These are phyloP conservation scores for Cnemophilus loriae DNA, from an alignment of 2,113 vertebrate genomes.

Conservation along the genomic window DNA sequence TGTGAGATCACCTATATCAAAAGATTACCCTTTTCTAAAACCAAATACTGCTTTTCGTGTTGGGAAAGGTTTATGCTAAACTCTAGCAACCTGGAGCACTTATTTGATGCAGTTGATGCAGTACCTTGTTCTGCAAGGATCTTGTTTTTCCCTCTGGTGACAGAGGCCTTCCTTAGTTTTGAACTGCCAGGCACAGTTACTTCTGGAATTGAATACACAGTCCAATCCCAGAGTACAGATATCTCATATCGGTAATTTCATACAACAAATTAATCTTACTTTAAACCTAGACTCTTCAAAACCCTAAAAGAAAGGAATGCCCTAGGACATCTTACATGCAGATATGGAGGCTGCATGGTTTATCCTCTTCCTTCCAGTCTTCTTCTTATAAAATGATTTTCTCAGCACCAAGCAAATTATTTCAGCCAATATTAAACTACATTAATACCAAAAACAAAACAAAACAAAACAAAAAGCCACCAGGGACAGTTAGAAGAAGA, in stretches of 20 bases:
- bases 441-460: neutral
- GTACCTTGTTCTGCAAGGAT: neutral
- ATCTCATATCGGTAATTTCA: neutral
- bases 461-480: neutral
- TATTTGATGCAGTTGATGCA: neutral
- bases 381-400: neutral
- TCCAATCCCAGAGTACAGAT: neutral
- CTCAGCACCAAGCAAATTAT: neutral
- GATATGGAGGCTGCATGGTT: neutral
- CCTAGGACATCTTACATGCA: neutral
- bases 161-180: neutral
- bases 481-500: neutral
- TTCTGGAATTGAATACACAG: neutral
- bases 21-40: neutral
- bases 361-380: neutral
- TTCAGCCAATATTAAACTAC: neutral
- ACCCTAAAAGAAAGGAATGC: neutral
- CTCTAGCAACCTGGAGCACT: neutral
- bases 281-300: neutral
- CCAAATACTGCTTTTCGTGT: neutral
- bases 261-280: neutral
- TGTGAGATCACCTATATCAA: neutral
- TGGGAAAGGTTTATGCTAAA: neutral
- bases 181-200: neutral
- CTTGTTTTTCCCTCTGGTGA: neutral